Evolutionary conservation across 1,140 invertebrate genomes (phyloP).

Genomic region (Cyrtorhinus lividipennis): DNA sequence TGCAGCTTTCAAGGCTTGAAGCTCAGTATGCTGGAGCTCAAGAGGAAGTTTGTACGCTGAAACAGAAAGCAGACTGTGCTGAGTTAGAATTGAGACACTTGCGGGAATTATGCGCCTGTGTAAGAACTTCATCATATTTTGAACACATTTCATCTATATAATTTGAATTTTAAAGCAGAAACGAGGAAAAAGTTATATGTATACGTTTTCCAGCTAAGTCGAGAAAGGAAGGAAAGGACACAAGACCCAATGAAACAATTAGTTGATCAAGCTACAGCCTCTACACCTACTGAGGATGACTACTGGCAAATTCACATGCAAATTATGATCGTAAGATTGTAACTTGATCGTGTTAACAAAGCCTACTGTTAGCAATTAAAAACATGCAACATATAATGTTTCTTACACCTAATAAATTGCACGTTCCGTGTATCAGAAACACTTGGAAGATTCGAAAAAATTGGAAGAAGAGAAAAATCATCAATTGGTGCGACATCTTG

Average conservation of each 20-base stretch:
- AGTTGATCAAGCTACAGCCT: neutral
- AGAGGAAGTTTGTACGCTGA: slow-evolving; percentile 22
- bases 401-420: neutral
- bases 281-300: neutral
- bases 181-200: neutral
- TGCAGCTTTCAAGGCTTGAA: slow-evolving; percentile 19
- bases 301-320: slow-evolving; percentile 5
- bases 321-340: slow-evolving; percentile 11
- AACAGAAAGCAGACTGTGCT: slow-evolving; percentile 17
- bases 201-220: slow-evolving; percentile 14
- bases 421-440: slow-evolving; percentile 9
- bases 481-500: slow-evolving; percentile 20
- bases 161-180: too few relatives aligned
- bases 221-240: slow-evolving; percentile 16
- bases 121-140: slow-evolving; percentile 2
- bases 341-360: too few relatives aligned
- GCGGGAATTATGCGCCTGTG: slow-evolving; percentile 18
- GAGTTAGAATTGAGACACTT: slow-evolving; percentile 23
- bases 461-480: slow-evolving; percentile 21
- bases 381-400: neutral
- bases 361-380: too few relatives aligned
- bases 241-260: slow-evolving; percentile 1
- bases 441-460: slow-evolving; percentile 18
- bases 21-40: slow-evolving; percentile 19
- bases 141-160: too few relatives aligned